Evolutionary conservation across 2,113 vertebrate species (phyloP).

Genomic region (Carollia perspicillata): DNA sequence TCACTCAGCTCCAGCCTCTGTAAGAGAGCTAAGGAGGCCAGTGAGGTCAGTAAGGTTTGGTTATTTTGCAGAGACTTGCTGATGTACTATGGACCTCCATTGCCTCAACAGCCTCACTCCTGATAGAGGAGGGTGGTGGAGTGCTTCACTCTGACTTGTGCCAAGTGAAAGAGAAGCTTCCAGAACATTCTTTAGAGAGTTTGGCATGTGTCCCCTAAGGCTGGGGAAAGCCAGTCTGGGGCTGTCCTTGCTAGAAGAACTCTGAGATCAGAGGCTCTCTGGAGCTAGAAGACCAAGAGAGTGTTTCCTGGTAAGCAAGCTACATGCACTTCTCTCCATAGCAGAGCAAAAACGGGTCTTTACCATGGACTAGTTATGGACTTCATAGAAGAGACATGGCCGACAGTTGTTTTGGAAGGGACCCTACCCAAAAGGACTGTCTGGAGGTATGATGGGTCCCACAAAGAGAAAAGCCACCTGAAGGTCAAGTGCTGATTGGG

Average conservation of each 20-base stretch:
- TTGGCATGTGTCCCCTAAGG: neutral
- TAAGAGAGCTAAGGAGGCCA: neutral
- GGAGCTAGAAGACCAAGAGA: neutral
- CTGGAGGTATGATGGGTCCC: neutral
- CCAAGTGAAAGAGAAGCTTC: neutral
- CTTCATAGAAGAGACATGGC: neutral
- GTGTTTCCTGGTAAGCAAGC: neutral
- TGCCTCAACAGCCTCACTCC: neutral
- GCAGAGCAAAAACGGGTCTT: neutral
- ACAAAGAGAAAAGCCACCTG: neutral
- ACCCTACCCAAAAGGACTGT: neutral
- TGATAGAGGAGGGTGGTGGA: neutral
- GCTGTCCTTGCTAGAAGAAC: neutral
- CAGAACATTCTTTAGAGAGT: neutral
- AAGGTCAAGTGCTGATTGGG: neutral
- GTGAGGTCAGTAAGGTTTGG: neutral
- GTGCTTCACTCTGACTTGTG: neutral
- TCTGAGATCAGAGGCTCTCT: neutral
- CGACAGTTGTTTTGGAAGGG: neutral
- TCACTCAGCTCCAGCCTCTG: neutral
- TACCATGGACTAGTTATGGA: neutral
- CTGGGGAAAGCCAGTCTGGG: neutral
- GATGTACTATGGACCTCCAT: neutral
- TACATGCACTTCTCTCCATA: accelerated
- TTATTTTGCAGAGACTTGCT: neutral